Conservation (phyloP, 2,797 vertebrate species). For the Apogon talboti region DNA sequence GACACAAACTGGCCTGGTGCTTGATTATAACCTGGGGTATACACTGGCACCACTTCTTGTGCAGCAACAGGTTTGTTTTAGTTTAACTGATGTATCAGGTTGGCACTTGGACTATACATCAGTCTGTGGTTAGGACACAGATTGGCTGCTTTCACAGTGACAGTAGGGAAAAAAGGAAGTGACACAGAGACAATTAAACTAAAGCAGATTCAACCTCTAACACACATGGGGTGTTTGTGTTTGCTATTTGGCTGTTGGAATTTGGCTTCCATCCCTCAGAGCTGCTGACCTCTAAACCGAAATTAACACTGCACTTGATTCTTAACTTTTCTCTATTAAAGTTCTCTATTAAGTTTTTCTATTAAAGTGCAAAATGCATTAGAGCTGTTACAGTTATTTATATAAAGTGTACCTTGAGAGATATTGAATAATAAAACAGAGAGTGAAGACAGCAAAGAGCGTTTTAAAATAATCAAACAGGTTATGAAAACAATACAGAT, state of each 20-base stretch:
- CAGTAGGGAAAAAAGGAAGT: no score
- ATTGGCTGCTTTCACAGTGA: background rate
- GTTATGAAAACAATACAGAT: no score
- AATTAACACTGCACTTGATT: background rate
- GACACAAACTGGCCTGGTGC: background rate
- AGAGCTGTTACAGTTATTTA: no score
- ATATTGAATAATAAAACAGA: background rate
- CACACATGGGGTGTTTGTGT: slow-evolving; percentile 47
- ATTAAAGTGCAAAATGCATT: background rate
- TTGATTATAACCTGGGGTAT: background rate
- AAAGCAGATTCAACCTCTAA: background rate
- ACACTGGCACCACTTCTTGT: background rate
- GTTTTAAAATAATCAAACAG: no score
- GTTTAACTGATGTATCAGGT: background rate
- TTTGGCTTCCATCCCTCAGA: slow-evolving; percentile 45
- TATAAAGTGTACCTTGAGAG: no score
- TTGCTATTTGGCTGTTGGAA: slow-evolving; percentile 26
- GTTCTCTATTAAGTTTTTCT: no score
- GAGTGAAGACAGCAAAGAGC: no score
- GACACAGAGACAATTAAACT: no score
- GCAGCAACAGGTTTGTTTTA: background rate
- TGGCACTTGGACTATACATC: background rate
- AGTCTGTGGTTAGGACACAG: background rate
- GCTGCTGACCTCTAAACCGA: slow-evolving; percentile 17
- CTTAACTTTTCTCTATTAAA: background rate